A percentile compares a stretch with the other conserved stretches of the same genome.
phyloP scores from a whole-genome alignment of 2,888 invertebrate species.

The Thereva nobilitata region DNA sequence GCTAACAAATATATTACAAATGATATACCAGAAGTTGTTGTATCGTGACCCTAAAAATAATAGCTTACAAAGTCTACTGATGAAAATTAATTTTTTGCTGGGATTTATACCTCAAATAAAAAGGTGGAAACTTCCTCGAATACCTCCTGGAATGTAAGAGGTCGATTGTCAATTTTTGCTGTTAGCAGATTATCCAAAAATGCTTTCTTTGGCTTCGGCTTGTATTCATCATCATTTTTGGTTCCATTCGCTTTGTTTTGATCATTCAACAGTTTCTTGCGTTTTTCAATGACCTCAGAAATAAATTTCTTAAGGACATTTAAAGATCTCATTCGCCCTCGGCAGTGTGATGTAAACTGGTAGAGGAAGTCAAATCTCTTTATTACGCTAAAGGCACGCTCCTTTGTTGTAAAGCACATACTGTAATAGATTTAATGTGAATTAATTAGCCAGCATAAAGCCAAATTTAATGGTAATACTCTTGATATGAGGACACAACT shows the following conservation, averaged over 20 bases:
- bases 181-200: constrained; percentile 53
- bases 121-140: constrained; percentile 56
- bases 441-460: not conserved
- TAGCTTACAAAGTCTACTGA: not conserved
- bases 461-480: constrained; percentile 49
- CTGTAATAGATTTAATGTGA: constrained; percentile 42
- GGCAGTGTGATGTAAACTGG: constrained; percentile 59
- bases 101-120: constrained; percentile 51
- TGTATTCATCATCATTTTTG: not conserved
- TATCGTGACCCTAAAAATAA: constrained; percentile 62
- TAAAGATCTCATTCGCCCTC: constrained; percentile 55
- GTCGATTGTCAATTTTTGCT: constrained; percentile 49
- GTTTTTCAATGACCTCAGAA: constrained; percentile 51
- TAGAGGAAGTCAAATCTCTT: constrained; percentile 46
- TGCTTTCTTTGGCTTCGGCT: constrained; percentile 48
- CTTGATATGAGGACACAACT: constrained; percentile 61
- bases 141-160: constrained; percentile 49
- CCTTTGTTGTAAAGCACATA: constrained; percentile 50
- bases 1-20: constrained; percentile 62
- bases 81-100: not conserved
- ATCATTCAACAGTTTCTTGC: constrained; percentile 42
- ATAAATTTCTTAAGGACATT: constrained; percentile 55
- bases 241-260: constrained; percentile 1
- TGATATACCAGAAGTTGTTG: constrained; percentile 63
- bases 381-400: constrained; percentile 49